Conservation (phyloP, 1,140 invertebrate genomes). For the Chrysomallon squamiferum region DNA sequence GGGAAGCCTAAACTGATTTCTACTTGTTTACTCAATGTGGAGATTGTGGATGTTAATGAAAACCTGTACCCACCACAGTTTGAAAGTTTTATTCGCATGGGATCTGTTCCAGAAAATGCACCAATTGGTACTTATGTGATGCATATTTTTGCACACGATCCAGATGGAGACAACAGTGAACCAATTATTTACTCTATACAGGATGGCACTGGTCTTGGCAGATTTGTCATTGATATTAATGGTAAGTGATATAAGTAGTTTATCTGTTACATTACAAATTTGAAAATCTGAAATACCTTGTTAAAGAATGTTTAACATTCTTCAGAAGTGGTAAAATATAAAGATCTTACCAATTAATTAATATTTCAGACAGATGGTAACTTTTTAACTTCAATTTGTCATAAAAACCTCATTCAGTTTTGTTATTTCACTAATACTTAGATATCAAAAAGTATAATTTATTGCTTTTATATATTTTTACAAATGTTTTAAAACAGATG, state of each 20-base stretch:
- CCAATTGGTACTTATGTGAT: constrained; percentile 76
- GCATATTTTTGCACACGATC: constrained; percentile 73
- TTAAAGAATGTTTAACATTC: too few species aligned
- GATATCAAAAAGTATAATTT: too few species aligned
- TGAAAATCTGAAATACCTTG: too few species aligned
- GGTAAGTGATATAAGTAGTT: constrained; percentile 75
- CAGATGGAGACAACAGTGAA: constrained; percentile 70
- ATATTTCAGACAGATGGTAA: too few species aligned
- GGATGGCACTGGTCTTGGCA: constrained; percentile 87
- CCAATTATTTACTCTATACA: constrained; percentile 86
- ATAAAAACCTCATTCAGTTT: too few species aligned
- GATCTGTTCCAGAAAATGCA: constrained; percentile 71
- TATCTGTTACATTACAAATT: too few species aligned
- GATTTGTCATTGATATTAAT: constrained; percentile 88
- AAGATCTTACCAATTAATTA: too few species aligned
- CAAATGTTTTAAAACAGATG: too few species aligned
- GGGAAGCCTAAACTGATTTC: constrained; percentile 58
- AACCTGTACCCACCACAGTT: constrained; percentile 86
- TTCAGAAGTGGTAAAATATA: too few species aligned
- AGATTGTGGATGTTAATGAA: constrained; percentile 93
- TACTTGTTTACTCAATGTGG: constrained; percentile 68
- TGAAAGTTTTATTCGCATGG: constrained; percentile 72
- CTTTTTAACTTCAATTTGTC: too few species aligned
- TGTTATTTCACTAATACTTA: too few species aligned
- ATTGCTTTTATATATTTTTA: too few species aligned